Evolutionary conservation across 2,113 vertebrate species (phyloP).

Genomic region (Lichenostomus cassidix): DNA sequence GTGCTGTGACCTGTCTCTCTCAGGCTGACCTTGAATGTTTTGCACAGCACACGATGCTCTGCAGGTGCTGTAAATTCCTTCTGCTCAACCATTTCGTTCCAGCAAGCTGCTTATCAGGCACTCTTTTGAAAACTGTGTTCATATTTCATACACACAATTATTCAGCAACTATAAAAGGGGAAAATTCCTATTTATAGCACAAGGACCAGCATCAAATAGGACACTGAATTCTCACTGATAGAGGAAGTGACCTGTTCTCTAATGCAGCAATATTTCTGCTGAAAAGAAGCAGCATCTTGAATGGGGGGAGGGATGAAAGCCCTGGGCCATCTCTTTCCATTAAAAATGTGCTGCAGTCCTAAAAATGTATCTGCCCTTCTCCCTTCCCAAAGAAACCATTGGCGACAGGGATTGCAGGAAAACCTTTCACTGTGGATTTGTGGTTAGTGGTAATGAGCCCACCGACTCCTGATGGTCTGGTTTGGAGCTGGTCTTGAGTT

Average conservation of each 20-base stretch:
- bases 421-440: not conserved
- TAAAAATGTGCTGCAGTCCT: conserved; percentile 53
- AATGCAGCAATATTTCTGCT: conserved; percentile 55
- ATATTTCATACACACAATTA: conserved; percentile 55
- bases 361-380: conserved; percentile 45
- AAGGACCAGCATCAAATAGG: conserved; percentile 60
- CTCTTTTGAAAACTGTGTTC: conserved; percentile 49
- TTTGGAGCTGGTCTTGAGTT: not conserved
- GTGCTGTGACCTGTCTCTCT: conserved; percentile 24
- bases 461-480: not conserved
- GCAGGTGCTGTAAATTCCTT: conserved; percentile 60
- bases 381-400: not conserved
- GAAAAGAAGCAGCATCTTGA: conserved; percentile 35
- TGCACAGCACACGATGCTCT: conserved; percentile 29
- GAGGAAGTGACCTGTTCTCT: conserved; percentile 62
- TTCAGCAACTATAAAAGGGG: conserved; percentile 53
- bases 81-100: conserved; percentile 53
- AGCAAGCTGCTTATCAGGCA: conserved; percentile 69
- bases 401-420: not conserved
- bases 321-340: conserved; percentile 40
- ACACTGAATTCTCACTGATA: conserved; percentile 50
- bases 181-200: conserved; percentile 58
- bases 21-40: conserved; percentile 39
- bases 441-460: not conserved
- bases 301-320: conserved; percentile 23